These are phyloP conservation scores for Monomorium pharaonis DNA, from an alignment of 1,140 invertebrate species.

Conservation along the genomic window DNA sequence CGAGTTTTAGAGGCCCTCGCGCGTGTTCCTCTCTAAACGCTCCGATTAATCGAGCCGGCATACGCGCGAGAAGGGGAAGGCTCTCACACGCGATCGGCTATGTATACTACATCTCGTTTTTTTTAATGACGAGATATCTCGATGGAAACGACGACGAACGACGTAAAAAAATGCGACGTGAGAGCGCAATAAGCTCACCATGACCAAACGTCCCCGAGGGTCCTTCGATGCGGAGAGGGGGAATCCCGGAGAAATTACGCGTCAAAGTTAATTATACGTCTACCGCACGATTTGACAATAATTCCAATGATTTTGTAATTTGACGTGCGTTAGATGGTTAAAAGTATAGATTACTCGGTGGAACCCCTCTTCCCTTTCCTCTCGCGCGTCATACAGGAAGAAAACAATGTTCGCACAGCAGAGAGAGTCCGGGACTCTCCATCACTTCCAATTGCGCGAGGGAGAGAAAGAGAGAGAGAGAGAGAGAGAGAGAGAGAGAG, in stretches of 20 bases:
- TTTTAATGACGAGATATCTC: neutral
- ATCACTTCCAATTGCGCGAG: neutral
- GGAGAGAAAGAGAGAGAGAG: neutral
- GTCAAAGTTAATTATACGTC: neutral
- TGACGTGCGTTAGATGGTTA: neutral
- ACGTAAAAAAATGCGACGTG: neutral
- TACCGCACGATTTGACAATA: neutral
- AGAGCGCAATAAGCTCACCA: neutral
- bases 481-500: neutral
- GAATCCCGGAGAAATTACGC: neutral
- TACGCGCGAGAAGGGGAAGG: neutral
- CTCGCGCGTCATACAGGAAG: neutral
- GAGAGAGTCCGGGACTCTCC: neutral
- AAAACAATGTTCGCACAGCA: neutral
- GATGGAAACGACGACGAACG: neutral
- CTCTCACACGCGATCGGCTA: neutral
- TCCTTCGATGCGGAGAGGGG: neutral
- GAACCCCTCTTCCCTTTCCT: neutral
- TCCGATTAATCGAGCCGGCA: constrained; percentile 20
- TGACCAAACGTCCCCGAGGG: neutral
- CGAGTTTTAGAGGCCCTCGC: constrained; percentile 18
- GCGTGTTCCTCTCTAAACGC: constrained; percentile 22
- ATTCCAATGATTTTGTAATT: neutral
- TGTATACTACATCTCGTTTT: neutral
- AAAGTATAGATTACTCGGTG: neutral